Conservation (phyloP, 1,140 invertebrate species). For the Cyphomyrmex costatus region DNA sequence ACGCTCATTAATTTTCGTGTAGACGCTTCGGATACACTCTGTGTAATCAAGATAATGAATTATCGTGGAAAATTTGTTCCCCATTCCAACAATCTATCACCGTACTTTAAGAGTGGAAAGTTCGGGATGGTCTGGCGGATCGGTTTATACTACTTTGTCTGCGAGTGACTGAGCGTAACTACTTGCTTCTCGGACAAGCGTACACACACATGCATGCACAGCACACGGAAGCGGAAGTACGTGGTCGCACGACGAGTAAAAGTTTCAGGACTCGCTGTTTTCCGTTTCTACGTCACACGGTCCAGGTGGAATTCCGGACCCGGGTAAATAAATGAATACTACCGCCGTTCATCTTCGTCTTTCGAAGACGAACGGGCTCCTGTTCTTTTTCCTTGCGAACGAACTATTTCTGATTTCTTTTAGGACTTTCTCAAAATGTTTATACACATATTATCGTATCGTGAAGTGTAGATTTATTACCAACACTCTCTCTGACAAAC, state of each 20-base stretch:
- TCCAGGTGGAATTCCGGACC: slow-evolving; percentile 25
- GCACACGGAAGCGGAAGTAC: slow-evolving; percentile 20
- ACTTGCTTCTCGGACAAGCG: slow-evolving; percentile 12
- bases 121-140: slow-evolving; percentile 7
- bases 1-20: slow-evolving; percentile 49
- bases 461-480: background rate
- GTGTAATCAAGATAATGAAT: slow-evolving; percentile 56
- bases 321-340: slow-evolving; percentile 67
- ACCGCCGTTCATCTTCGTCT: slow-evolving; percentile 40
- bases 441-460: background rate
- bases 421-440: background rate
- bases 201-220: background rate
- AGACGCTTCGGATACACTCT: slow-evolving; percentile 31
- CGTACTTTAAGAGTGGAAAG: slow-evolving; percentile 36
- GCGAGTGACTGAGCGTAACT: slow-evolving; percentile 43
- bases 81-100: slow-evolving; percentile 47
- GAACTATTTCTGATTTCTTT: slow-evolving; percentile 29
- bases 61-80: slow-evolving; percentile 38
- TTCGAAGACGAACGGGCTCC: slow-evolving; percentile 27
- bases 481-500: background rate
- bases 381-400: slow-evolving; percentile 16
- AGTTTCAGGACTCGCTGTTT: slow-evolving; percentile 49
- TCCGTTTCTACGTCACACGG: slow-evolving; percentile 41
- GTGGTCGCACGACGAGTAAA: slow-evolving; percentile 22
- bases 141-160: slow-evolving; percentile 58